Evolutionary conservation across 2,888 invertebrate species (phyloP).

Genomic region (Cephus sareptanus): DNA sequence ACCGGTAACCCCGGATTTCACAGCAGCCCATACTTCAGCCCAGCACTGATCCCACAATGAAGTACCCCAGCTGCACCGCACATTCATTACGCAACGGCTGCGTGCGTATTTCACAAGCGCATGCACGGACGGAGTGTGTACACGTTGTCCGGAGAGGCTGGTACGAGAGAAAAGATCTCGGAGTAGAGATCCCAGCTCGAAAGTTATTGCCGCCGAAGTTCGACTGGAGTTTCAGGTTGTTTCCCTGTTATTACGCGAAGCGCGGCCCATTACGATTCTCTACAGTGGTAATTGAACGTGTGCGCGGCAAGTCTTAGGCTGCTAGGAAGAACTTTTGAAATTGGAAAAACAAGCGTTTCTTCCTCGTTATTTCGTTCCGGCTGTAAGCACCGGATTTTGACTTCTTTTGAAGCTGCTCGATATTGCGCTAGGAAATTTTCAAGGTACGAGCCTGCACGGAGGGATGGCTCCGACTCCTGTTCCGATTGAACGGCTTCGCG

Average conservation of each 20-base stretch:
- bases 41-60: background rate
- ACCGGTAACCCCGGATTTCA: background rate
- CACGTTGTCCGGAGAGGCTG: background rate
- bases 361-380: background rate
- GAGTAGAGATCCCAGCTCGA: background rate
- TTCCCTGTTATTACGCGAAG: background rate
- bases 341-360: background rate
- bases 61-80: slow-evolving; percentile 15
- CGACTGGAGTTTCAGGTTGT: background rate
- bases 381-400: background rate
- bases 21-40: background rate
- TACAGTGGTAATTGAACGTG: background rate
- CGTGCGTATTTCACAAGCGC: background rate
- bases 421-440: background rate
- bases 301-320: background rate
- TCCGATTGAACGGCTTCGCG: background rate
- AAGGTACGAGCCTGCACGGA: background rate
- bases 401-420: background rate
- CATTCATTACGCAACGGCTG: slow-evolving; percentile 26
- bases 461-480: background rate
- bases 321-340: background rate
- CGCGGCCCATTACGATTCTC: background rate
- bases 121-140: background rate
- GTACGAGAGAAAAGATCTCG: background rate
- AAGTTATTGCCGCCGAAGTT: background rate